Evolutionary conservation across 2,888 invertebrate species (phyloP), one percentile per base, ranked within the genome.

Genomic region (Eilema caniola): DNA sequence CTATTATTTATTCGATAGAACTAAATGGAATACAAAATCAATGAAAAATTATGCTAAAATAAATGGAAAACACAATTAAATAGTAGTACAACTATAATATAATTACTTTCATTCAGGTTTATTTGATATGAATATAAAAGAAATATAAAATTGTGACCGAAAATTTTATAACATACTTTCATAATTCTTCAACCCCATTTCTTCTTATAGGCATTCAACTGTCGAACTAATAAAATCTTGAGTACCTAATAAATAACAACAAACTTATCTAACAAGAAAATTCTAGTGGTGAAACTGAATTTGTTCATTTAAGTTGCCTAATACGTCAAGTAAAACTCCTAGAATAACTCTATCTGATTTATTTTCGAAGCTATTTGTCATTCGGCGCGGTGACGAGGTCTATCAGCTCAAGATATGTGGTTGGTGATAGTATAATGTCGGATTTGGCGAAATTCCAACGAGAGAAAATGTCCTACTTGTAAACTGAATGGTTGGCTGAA

Each of bases 361-460:
- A 59, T 59, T 25, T 59, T 16, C 59, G 7, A 25, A 25, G 25
- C 59, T 59, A 62, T 64, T 64, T 64, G 47, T 64, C 28, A 14
- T 20, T 25, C 20, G 47, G 25, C 12, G n/a, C 47, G 3, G n/a
- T 28, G 53, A 53, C 53, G 53, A 53, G 1, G 8, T 53, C 53
- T 53, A n/a, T 37, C 37, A 16, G 16, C 33, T 62, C 37, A 16
- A 62, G 62, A 62, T 33, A 33, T 62, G 33, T 62, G 33, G 33
- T 31, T 23, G 33, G 33, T 62, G 62, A 33, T 62, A 23, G 53
- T 53, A 53, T 8, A 33, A 23, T 62, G 33, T 37, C 37, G 24
- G 37, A 62, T 62, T 62, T 62, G 62, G 62, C 62, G 23, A 37
- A 37, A 24, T 62, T 37, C 62, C 62, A 62, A 37, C 14, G 23